Base-by-base conservation (phyloP, 2,113 vertebrate genomes). In the Platycercus adscitus region DNA sequence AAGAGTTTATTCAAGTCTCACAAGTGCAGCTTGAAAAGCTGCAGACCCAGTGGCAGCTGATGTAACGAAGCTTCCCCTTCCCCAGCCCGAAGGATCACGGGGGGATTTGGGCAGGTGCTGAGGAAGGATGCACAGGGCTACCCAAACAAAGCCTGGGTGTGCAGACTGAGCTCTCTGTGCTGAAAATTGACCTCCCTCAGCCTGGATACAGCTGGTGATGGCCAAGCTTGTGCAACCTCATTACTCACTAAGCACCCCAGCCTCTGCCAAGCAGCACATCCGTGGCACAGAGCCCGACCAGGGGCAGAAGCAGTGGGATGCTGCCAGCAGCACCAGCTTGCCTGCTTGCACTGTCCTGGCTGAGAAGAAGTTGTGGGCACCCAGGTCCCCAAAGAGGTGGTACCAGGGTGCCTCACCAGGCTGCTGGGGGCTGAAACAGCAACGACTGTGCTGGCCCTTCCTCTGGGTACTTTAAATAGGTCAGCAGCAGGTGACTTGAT, bases 401-500 rank as follows among this genome's bases (percentile, higher is more conserved):
- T 35, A 60, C 35, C 2, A 11, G 79, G 66, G 12, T 1, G 17
- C 5, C 29, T 75, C 65, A 35, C 43, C 39, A 3, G 16, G 41
- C 41, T 35, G 60, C 53, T 11, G 8, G 0, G 2, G 61, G 89
- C 86, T 31, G 86, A 49, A 52, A 41, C 68, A 46, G 71, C 79
- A 15, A 31, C 1, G 2, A 13, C 53, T 25, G 7, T 16, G 53
- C 80, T 66, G 65, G 81, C 49, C 85, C 86, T 81, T 80, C 43
- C 76, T 64, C 49, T 0, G 13, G 49, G 35, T 21, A 6, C 84
- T 65, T 83, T 55, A 96, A 96, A 93, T 95, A 64, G 96, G 95
- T 94, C 96, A 96, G 60, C 94, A 94, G 95, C 95, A 95, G 91
- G 95, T 88, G 96, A 81, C 84, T n/a, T 85, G 76, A 46, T 87